Evolutionary conservation across 2,888 invertebrate genomes (phyloP), one percentile per base, ranked within the genome.

Genomic region (Mythimna loreyi): DNA sequence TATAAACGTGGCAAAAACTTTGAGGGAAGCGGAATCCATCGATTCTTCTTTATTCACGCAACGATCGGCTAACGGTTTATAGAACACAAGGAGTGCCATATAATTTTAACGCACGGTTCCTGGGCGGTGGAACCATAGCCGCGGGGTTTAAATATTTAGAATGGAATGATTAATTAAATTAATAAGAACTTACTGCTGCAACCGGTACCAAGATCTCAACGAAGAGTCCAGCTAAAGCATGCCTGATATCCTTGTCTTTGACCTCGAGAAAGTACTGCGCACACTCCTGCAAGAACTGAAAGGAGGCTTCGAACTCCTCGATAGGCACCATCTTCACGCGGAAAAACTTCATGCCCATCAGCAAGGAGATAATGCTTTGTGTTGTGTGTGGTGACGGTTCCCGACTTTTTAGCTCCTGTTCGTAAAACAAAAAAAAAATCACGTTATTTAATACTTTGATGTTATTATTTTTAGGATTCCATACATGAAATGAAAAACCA

Each of bases 331-430:
- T 99, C 87, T 97, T 97, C 1, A 97, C 97, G 11, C 97, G 96
- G 93, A 99, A 99, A 96, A 99, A 99, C 95, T 99, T 99, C 99
- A 99, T 99, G 65, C 99, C 99, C 99, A 99, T 99, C 36, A 99
- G 96, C 47, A 99, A 96, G 50, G 99, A 99, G 84, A 99, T 99
- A 77, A 99, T 99, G 91, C 99, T 98, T 89, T 99, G 99, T 0
- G 98, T 98, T 1, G 98, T 98, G 84, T 98, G 97, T 0, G 99
- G 98, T n/a, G 98, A 98, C 0, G 98, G 98, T 92, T 99, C 99
- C 87, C 98, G 97, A 63, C 97, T 97, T 83, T 98, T 96, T 16
- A 97, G 85, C 75, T 97, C 96, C 96, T 96, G 83, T 25, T 23
- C 3, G 21, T 43, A 43, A 56, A 19, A 16, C 6, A 1, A n/a